Evolutionary conservation across 2,797 vertebrate species (phyloP), one percentile per base, ranked within the genome.

Genomic region (Babyrousa celebensis): DNA sequence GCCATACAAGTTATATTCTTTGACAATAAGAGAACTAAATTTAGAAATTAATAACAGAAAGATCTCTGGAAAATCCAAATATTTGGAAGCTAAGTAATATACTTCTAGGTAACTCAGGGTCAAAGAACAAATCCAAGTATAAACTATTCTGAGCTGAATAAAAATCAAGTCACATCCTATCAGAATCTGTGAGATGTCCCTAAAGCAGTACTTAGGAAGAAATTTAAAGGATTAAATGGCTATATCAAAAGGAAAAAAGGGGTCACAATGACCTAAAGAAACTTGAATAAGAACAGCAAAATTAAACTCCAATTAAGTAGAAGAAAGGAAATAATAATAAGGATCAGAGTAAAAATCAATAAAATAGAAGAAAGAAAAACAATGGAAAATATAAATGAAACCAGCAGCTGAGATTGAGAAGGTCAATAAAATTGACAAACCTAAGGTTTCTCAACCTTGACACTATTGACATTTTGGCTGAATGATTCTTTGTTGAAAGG

Each of bases 271-370:
- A 72, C 58, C 43, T 94, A 58, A 94, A 75, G n/a, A 70, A 91
- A 77, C 54, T 54, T 72, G 62, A 94, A 85, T 29, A 89, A 63
- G 9, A 91, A 70, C 7, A 62, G 21, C 21, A 92, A 60, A 67
- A 67, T 68, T 65, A 90, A 70, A 83, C n/a, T 27, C 12, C 78
- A 85, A 85, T 23, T 63, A 62, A 79, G 29, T 32, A 58, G 18
- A 71, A 88, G 20, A 79, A 74, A 90, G 18, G n/a, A 67, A 84
- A 88, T 40, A 85, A 80, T 58, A 92, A 60, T n/a, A 80, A 90
- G 48, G 40, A 90, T 54, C 8, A 79, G 20, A 80, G 18, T 87
- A 17, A 79, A 67, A 95, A 72, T 82, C 40, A 85, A 43, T n/a
- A 78, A 72, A 91, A 27, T 5, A 89, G 54, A 78, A 82, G 43